Evolutionary conservation across 1,140 invertebrate species (phyloP).

Genomic region (Apis mellifera): DNA sequence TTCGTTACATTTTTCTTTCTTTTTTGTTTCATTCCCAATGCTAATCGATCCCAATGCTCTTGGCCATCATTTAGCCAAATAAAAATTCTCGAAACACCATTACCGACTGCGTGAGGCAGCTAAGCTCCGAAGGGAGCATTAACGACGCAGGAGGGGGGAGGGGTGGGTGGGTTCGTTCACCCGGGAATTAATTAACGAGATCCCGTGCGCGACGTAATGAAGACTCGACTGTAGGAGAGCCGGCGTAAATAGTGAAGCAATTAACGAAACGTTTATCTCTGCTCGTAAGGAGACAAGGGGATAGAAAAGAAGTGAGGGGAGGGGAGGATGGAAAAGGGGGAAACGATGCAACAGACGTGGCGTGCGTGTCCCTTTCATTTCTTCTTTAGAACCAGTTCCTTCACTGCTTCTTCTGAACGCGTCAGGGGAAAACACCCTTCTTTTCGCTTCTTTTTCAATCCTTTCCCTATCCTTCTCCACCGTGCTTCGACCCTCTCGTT

Average conservation of each 20-base stretch:
- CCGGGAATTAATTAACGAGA: slow-evolving; percentile 62
- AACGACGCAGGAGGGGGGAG: slow-evolving; percentile 28
- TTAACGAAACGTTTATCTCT: slow-evolving; percentile 54
- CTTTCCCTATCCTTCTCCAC: background rate
- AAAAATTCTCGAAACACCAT: slow-evolving; percentile 39
- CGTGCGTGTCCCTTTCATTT: slow-evolving; percentile 30
- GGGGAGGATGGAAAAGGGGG: background rate
- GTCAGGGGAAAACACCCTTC: slow-evolving; percentile 17
- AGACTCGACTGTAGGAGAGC: slow-evolving; percentile 31
- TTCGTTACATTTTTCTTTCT: too few species aligned
- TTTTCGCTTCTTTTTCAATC: background rate
- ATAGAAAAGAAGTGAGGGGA: slow-evolving; percentile 12
- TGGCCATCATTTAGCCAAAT: slow-evolving; percentile 16
- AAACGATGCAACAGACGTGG: background rate
- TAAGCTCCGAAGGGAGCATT: slow-evolving; percentile 16
- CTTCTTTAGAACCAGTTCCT: slow-evolving; percentile 1
- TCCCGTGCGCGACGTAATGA: slow-evolving; percentile 32
- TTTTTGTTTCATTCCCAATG: too few species aligned
- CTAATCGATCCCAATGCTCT: background rate
- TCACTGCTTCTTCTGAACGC: background rate
- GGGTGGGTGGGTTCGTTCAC: slow-evolving; percentile 36
- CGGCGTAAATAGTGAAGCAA: slow-evolving; percentile 48
- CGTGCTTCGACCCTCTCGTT: background rate
- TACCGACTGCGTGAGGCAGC: slow-evolving; percentile 4
- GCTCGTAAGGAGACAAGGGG: slow-evolving; percentile 26